Conservation (phyloP, 2,113 vertebrate genomes). For the Pycnonotus jocosus region DNA sequence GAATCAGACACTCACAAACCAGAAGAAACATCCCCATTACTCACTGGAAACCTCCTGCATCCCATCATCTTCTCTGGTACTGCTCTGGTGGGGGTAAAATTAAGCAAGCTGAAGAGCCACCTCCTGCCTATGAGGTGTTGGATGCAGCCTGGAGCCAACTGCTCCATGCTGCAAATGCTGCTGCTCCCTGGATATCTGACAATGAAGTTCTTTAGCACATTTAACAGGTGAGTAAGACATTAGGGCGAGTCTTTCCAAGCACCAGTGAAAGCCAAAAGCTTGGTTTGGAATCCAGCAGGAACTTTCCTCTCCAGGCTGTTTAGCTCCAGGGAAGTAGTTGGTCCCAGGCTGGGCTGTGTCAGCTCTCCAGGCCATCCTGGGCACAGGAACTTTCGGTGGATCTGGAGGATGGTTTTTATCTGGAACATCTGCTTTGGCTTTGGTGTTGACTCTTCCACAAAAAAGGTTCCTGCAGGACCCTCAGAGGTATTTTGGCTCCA, state of each 20-base stretch:
- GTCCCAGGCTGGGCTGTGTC: conserved; percentile 28
- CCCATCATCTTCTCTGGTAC: background rate
- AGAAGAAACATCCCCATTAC: background rate
- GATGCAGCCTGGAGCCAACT: background rate
- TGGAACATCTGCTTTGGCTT: background rate
- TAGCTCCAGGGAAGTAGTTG: conserved; percentile 14
- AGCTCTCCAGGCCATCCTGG: background rate
- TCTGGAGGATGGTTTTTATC: conserved; percentile 1
- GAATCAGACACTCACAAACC: background rate
- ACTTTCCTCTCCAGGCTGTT: conserved; percentile 46
- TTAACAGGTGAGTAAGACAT: conserved; percentile 68
- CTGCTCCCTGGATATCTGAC: conserved; percentile 20
- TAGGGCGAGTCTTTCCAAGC: conserved; percentile 60
- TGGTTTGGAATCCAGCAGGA: conserved; percentile 59
- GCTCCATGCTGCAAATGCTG: background rate
- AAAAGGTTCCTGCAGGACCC: background rate
- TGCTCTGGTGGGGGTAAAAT: background rate
- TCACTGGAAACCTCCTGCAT: background rate
- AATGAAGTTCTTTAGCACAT: conserved; percentile 36
- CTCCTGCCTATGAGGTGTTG: background rate
- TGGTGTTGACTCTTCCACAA: background rate
- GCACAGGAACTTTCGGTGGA: background rate
- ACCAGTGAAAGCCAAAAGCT: conserved; percentile 42
- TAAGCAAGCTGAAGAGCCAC: background rate
- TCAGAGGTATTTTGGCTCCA: background rate